Evolutionary conservation across 2,888 invertebrate genomes (phyloP), one percentile per base, ranked within the genome.

Genomic region (Heliconius ismenius): DNA sequence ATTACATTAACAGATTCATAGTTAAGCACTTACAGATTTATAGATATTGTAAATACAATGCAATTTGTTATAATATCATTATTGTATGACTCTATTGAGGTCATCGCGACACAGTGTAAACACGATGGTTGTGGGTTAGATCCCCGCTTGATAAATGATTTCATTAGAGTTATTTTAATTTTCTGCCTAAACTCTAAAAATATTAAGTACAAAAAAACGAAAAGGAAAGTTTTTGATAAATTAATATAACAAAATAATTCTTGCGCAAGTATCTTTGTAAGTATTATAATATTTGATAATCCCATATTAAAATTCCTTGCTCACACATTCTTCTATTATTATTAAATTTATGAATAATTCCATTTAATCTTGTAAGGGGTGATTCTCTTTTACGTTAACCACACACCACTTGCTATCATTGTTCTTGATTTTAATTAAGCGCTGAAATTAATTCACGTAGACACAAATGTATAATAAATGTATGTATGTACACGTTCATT

Each of bases 351-450:
- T 75, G 68, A 75, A 79, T 69, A 76, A 73, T 75, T 75, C 65
- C 28, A 67, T 63, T 49, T 76, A 78, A 73, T 75, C 69, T 75
- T 72, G 68, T 69, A 64, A 73, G 28, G 73, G 49, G 64, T 58
- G 62, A 78, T 78, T 75, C 76, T 75, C 75, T 74, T 78, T 76
- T 67, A 76, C 75, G 73, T 78, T 70, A 77, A 79, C 78, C 78
- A 67, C 76, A 75, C 67, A 69, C 70, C 76, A 76, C 75, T 76
- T 78, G 73, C 75, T 68, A 60, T 76, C 75, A 75, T 78, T 79
- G 79, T 79, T 77, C 76, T 76, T 76, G 75, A 76, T 76, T 78
- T 79, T 78, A 78, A 79, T 79, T 79, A 79, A 73, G 76, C 73
- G 69, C 78, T 76, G 76, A 73, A 75, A 79, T 78, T 76, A 73